These are phyloP conservation scores for Stylophora pistillata DNA, from an alignment of 64 coral and sea anemone species.

Conservation along the genomic window DNA sequence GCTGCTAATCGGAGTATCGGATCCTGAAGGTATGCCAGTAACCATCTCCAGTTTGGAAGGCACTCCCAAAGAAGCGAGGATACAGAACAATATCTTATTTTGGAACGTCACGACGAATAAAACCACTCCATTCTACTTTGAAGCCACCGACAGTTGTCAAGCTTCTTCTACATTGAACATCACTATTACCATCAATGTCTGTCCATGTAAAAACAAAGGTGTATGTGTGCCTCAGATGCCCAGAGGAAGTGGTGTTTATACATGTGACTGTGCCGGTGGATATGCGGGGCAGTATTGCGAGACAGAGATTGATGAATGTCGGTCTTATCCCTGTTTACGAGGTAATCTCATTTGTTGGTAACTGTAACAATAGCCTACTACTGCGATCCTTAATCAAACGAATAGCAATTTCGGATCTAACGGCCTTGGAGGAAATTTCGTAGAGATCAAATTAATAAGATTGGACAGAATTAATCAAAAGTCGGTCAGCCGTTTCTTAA, in stretches of 20 bases:
- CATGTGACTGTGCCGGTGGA: background rate
- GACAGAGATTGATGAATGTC: background rate
- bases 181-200: background rate
- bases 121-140: conserved; percentile 2
- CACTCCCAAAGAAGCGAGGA: background rate
- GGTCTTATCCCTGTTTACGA: conserved; percentile 19
- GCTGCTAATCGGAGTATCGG: background rate
- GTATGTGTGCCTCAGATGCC: background rate
- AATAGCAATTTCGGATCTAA: no score
- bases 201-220: conserved; percentile 10
- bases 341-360: no score
- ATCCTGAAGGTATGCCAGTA: conserved; percentile 23
- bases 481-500: no score
- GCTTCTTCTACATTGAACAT: background rate
- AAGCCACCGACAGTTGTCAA: conserved; percentile 11
- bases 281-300: background rate
- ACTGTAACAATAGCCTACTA: no score
- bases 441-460: no score
- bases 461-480: no score
- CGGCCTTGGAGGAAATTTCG: no score
- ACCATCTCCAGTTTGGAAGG: conserved; percentile 5
- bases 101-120: conserved; percentile 14
- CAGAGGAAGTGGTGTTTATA: background rate
- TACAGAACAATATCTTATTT: background rate
- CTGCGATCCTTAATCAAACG: background rate